Base-by-base conservation (phyloP, 1,140 invertebrate species). In the Micrasema minimum region DNA sequence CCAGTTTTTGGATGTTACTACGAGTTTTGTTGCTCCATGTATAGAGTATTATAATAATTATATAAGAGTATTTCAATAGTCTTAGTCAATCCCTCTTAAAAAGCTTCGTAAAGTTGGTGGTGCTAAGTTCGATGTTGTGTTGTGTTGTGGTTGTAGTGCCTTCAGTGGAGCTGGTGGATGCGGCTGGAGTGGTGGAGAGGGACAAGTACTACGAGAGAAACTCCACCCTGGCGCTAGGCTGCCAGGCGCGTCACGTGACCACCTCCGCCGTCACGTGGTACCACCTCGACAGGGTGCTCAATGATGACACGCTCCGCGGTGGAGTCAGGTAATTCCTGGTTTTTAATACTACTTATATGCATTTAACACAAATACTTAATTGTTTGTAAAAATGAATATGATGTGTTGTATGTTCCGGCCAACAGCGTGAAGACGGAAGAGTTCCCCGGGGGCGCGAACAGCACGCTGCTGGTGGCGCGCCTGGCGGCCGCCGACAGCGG, bases 401-500 rank as follows among this genome's bases (percentile, higher is more conserved):
- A n/a, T n/a, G n/a, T n/a, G n/a, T n/a, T n/a, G n/a, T n/a, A n/a
- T n/a, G n/a, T n/a, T n/a, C n/a, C n/a, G n/a, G n/a, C n/a, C n/a
- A n/a, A n/a, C n/a, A 90, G 89, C 77, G 89, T 90, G 66, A 90
- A 88, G 81, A 90, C 89, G 38, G 88, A 90, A 80, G 82, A 90
- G 77, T 88, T 88, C 82, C 87, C 88, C 64, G 88, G 89, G 72
- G 88, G 89, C 48, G 90, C 89, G 41, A 88, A 90, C 75, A 90
- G 89, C 46, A 88, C 88, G 11, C 82, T 92, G 51, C 86, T 87
- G 41, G 90, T 92, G 78, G 88, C 89, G 50, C 88, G 88, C 78
- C 89, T 91, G 61, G 86, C 87, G 72, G 88, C 88, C 75, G 79
- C 82, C 55, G 90, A 92, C 79, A 89, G 88, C 51, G 90, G 90